Percentiles rank a stretch among this genome's conserved stretches.
Conservation (phyloP, 2,888 invertebrate species). For the Molorchus minor region DNA sequence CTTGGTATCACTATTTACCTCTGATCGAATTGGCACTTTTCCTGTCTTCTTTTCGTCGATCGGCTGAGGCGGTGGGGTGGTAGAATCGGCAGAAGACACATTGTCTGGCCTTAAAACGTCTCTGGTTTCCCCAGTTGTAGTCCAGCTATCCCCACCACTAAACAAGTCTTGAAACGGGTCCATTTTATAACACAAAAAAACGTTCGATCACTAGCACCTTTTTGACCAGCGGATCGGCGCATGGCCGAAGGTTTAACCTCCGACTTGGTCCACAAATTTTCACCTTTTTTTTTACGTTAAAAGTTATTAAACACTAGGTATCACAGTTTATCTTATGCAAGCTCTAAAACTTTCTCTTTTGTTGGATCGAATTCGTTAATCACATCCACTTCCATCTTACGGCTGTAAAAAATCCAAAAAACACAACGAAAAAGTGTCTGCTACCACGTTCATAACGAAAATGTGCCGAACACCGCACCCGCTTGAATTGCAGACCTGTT, state of each 20-base stretch:
- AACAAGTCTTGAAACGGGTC: constrained; percentile 64
- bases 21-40: constrained; percentile 73
- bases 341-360: neutral
- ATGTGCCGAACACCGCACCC: neutral
- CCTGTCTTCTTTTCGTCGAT: constrained; percentile 64
- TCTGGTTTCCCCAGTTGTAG: constrained; percentile 33
- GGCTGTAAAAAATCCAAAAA: constrained; percentile 14
- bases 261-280: constrained; percentile 15
- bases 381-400: constrained; percentile 26
- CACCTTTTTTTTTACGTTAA: too few species aligned
- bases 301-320: too few species aligned
- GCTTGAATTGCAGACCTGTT: neutral
- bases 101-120: constrained; percentile 47
- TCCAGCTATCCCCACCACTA: constrained; percentile 57
- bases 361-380: neutral
- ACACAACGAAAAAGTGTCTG: constrained; percentile 14
- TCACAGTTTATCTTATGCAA: constrained; percentile 14
- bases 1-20: too few species aligned
- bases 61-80: constrained; percentile 68
- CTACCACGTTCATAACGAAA: neutral
- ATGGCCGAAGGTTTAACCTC: constrained; percentile 46
- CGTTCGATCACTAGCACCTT: constrained; percentile 44
- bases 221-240: constrained; percentile 40
- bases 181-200: constrained; percentile 55
- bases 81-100: constrained; percentile 66